phyloP scores from a whole-genome alignment of 1,140 invertebrate species.

The Babylonia areolata region DNA sequence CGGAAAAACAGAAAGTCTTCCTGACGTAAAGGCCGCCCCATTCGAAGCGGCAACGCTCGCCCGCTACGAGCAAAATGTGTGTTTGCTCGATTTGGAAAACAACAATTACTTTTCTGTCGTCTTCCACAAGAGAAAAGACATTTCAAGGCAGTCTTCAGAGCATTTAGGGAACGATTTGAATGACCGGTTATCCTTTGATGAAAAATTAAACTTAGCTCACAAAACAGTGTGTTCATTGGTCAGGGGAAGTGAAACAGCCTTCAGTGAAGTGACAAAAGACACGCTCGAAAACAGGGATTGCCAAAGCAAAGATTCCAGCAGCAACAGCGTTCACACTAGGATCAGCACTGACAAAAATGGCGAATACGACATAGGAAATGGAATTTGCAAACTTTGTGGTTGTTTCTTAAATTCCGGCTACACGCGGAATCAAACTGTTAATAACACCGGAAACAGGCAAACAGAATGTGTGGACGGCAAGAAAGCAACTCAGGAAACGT shows the following conservation, averaged over 20 bases:
- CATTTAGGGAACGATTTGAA: neutral
- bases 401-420: neutral
- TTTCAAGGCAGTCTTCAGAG: neutral
- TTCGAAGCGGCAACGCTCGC: neutral
- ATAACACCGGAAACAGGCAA: neutral
- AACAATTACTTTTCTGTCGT: constrained; percentile 7
- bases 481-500: no score
- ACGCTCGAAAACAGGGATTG: neutral
- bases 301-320: neutral
- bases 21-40: neutral
- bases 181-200: neutral
- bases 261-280: neutral
- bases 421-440: neutral
- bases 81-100: neutral
- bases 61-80: neutral
- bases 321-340: neutral
- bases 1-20: neutral
- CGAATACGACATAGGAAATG: neutral
- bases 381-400: neutral
- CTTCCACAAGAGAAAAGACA: neutral
- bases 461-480: no score
- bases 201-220: neutral
- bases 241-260: neutral
- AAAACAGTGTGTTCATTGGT: neutral
- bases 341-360: neutral